Evolutionary conservation across 2,888 invertebrate species (phyloP), one percentile per base, ranked within the genome.

Genomic region (Crossocerus cetratus): DNA sequence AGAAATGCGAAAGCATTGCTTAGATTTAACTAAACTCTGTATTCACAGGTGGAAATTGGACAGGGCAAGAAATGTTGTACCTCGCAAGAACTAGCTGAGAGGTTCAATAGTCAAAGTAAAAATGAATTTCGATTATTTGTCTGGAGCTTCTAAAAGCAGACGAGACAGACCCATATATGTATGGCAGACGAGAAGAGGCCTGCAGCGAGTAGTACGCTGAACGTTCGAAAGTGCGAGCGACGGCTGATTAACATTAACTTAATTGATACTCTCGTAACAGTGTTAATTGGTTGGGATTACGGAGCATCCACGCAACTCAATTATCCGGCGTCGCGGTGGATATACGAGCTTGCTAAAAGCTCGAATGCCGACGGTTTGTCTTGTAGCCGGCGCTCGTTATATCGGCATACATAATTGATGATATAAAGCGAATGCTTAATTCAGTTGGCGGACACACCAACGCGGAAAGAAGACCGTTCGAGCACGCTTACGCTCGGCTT

Each of bases 231-330:
- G 44, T 45, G 65, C 57, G 56, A 59, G 53, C 55, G 14, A 49
- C 43, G 44, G 55, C 32, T 43, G 49, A 68, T 77, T 57, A 65
- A 60, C 58, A 21, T 44, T 43, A 42, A 49, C 0, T 44, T 65
- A 57, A 60, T 45, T 61, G 49, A 8, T 3, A 32, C 18, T 4
- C 5, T 18, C 11, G 16, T 55, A 55, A 42, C 20, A 3, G 18
- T 18, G 43, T 43, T 77, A 76, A 77, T 65, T 77, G 63, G 23
- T 3, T 23, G 43, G 23, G 66, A 78, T 76, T 76, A 63, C 61
- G 22, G 14, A 18, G 45, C n/a, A n/a, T n/a, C 32, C 32, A 23
- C 21, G 20, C 64, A 20, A 72, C 32, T 8, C 56, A 65, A 62
- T 71, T 73, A 59, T 59, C 45, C 45, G 8, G n/a, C 4, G 53